phyloP scores from a whole-genome alignment of 2,888 invertebrate species.

The Anthoptus insignis region DNA sequence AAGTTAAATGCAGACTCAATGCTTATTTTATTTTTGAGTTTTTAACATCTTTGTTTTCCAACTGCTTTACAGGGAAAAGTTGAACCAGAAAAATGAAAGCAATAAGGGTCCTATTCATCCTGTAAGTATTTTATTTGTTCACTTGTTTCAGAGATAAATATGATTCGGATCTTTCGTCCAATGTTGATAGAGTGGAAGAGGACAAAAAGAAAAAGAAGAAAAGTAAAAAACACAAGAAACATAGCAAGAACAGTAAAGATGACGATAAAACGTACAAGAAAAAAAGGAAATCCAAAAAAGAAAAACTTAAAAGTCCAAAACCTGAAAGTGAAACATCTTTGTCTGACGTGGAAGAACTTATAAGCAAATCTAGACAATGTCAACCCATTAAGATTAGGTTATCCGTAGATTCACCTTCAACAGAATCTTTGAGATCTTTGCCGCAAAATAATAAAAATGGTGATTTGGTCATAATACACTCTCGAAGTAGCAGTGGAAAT shows the following conservation, averaged over 20 bases:
- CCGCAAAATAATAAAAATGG: slow-evolving; percentile 64
- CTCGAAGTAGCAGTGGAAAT: slow-evolving; percentile 52
- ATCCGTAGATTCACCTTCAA: slow-evolving; percentile 54
- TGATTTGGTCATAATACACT: slow-evolving; percentile 51
- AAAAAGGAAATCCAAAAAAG: slow-evolving; percentile 85
- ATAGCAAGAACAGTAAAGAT: slow-evolving; percentile 87
- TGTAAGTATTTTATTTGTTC: slow-evolving; percentile 63
- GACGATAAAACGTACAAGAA: slow-evolving; percentile 84
- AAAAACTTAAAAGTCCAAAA: slow-evolving; percentile 80
- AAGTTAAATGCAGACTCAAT: background rate
- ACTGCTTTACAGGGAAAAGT: slow-evolving; percentile 44
- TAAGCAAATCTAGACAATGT: slow-evolving; percentile 70
- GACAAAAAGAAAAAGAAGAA: slow-evolving; percentile 83
- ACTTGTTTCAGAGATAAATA: slow-evolving; percentile 59
- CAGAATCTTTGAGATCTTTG: slow-evolving; percentile 47
- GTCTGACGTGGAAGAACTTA: slow-evolving; percentile 74
- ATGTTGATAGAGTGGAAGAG: slow-evolving; percentile 62
- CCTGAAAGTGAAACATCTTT: slow-evolving; percentile 75
- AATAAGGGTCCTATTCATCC: slow-evolving; percentile 42
- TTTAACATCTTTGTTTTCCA: background rate
- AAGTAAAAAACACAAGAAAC: slow-evolving; percentile 89
- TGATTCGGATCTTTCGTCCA: slow-evolving; percentile 58
- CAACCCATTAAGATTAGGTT: slow-evolving; percentile 56
- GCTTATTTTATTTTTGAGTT: background rate
- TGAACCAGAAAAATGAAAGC: slow-evolving; percentile 54